Percentiles rank a stretch among this genome's conserved stretches.
Evolutionary conservation across 2,888 invertebrate species (phyloP).

Genomic region (Camptogramma bilineatum): DNA sequence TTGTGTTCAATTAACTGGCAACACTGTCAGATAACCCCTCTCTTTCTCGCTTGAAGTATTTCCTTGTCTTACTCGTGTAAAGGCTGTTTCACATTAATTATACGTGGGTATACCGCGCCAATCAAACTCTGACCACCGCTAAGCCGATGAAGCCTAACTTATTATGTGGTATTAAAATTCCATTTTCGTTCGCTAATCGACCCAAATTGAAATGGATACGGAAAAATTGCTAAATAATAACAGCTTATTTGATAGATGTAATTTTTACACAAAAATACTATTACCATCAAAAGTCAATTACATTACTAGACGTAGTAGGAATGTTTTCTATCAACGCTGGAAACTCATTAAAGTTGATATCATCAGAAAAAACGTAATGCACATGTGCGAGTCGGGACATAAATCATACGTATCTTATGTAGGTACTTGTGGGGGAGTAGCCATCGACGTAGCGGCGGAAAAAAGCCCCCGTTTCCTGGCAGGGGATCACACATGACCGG

Average conservation of each 20-base stretch:
- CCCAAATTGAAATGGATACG: slow-evolving; percentile 72
- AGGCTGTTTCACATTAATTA: slow-evolving; percentile 80
- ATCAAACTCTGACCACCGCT: slow-evolving; percentile 83
- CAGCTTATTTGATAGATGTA: slow-evolving; percentile 59
- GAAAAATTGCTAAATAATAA: slow-evolving; percentile 59
- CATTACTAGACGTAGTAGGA: slow-evolving; percentile 45
- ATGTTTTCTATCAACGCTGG: slow-evolving; percentile 57
- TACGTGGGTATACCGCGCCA: slow-evolving; percentile 80
- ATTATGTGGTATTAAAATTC: slow-evolving; percentile 83
- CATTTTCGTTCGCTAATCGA: slow-evolving; percentile 71
- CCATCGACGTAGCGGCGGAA: slow-evolving; percentile 80
- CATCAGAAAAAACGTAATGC: slow-evolving; percentile 73
- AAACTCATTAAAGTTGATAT: slow-evolving; percentile 64
- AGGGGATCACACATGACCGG: slow-evolving; percentile 85
- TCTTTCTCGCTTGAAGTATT: slow-evolving; percentile 51
- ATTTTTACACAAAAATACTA: slow-evolving; percentile 41
- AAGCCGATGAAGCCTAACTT: slow-evolving; percentile 80
- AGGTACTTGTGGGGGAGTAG: slow-evolving; percentile 72
- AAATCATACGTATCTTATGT: slow-evolving; percentile 80
- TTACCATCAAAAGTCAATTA: slow-evolving; percentile 50
- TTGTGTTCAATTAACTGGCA: slow-evolving; percentile 75
- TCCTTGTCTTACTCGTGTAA: slow-evolving; percentile 67
- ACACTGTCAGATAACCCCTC: slow-evolving; percentile 66
- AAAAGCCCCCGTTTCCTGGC: slow-evolving; percentile 83
- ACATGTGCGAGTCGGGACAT: slow-evolving; percentile 80